Percentiles rank a stretch among this genome's conserved stretches.
These are phyloP conservation scores for Gopherus flavomarginatus DNA, from an alignment of 2,113 vertebrate species.

Conservation along the genomic window DNA sequence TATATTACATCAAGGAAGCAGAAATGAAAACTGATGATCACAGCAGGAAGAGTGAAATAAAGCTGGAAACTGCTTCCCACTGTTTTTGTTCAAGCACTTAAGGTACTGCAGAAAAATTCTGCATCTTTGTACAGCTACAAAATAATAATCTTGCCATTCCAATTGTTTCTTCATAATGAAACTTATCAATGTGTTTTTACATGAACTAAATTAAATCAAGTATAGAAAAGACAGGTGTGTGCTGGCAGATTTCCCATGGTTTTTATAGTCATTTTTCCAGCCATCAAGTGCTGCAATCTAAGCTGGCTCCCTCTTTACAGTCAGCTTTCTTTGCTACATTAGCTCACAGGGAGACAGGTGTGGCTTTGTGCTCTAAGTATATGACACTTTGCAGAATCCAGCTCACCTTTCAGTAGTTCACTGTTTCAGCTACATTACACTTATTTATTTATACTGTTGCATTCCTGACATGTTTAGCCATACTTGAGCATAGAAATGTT, in stretches of 20 bases:
- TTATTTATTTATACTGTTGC: constrained; percentile 39
- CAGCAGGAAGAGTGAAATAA: constrained; percentile 59
- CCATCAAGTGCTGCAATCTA: constrained; percentile 45
- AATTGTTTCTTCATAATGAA: constrained; percentile 24
- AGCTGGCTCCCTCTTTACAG: constrained; percentile 2
- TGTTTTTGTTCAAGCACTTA: constrained; percentile 53
- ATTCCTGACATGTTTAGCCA: constrained; percentile 32
- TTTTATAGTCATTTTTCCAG: constrained; percentile 54
- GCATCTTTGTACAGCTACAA: constrained; percentile 29
- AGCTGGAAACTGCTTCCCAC: constrained; percentile 57
- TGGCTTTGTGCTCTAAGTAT: constrained; percentile 42
- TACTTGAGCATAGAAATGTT: constrained; percentile 24
- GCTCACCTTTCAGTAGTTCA: constrained; percentile 37
- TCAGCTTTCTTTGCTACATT: background rate
- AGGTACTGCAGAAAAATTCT: constrained; percentile 49
- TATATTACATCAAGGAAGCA: constrained; percentile 62
- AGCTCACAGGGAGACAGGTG: constrained; percentile 47
- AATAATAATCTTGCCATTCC: background rate
- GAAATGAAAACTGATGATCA: constrained; percentile 52
- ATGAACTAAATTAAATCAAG: constrained; percentile 44
- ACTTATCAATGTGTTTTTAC: constrained; percentile 32
- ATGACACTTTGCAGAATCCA: constrained; percentile 17
- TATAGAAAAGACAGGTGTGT: constrained; percentile 57
- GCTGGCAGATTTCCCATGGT: constrained; percentile 47
- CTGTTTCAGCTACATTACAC: constrained; percentile 58